Percentiles rank a stretch among this genome's conserved stretches.
Evolutionary conservation across 2,888 invertebrate genomes (phyloP).

Genomic region (Crematogaster levior): DNA sequence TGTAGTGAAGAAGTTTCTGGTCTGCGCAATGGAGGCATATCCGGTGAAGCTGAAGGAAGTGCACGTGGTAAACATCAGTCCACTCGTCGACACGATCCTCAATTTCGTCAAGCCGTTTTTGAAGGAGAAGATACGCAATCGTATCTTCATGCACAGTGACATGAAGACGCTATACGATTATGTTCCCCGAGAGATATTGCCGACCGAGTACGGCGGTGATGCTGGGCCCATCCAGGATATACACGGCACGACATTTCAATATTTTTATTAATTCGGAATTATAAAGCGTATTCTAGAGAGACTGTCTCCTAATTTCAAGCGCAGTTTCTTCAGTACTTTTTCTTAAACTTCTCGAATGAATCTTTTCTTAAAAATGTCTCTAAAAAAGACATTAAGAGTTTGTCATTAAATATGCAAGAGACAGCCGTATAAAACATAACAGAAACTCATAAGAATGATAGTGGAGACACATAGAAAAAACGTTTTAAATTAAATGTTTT

Average conservation of each 20-base stretch:
- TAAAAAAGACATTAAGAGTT: background rate
- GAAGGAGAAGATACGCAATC: conserved; percentile 94
- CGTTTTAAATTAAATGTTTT: background rate
- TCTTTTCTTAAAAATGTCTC: background rate
- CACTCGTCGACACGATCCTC: conserved; percentile 93
- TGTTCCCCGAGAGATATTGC: conserved; percentile 93
- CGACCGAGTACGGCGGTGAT: conserved; percentile 93
- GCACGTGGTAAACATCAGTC: conserved; percentile 94
- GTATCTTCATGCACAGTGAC: conserved; percentile 92
- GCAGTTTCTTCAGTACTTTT: background rate
- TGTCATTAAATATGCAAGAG: background rate
- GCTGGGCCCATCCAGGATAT: conserved; percentile 91
- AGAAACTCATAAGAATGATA: background rate
- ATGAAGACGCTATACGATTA: conserved; percentile 92
- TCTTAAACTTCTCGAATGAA: background rate
- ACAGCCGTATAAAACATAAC: background rate
- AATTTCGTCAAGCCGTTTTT: conserved; percentile 95
- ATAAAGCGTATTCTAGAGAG: background rate
- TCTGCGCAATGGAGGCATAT: conserved; percentile 95
- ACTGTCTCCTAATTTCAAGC: background rate
- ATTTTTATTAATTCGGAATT: background rate
- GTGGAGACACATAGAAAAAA: background rate
- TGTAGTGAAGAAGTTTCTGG: conserved; percentile 93
- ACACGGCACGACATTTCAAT: conserved; percentile 87
- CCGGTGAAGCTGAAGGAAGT: conserved; percentile 95